A percentile compares a stretch with the other conserved stretches of the same genome.
Evolutionary conservation across 1,140 invertebrate species (phyloP).

Genomic region (Lasaia peninsularis): DNA sequence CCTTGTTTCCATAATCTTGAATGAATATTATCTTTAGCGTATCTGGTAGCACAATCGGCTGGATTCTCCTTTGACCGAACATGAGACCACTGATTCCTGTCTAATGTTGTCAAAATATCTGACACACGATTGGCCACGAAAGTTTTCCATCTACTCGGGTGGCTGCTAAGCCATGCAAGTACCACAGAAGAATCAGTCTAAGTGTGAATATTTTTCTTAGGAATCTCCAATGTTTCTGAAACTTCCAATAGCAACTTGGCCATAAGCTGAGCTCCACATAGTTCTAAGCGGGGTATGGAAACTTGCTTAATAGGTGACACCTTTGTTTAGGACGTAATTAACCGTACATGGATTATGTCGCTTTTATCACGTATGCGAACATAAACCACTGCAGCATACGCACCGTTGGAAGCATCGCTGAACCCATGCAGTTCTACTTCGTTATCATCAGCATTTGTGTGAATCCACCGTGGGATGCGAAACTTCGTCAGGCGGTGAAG

Average conservation of each 20-base stretch:
- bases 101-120: conserved; percentile 15
- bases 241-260: background rate
- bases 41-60: conserved; percentile 22
- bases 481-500: background rate
- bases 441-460: background rate
- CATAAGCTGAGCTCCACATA: conserved; percentile 1
- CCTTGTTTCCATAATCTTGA: background rate
- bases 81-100: conserved; percentile 20
- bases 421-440: background rate
- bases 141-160: conserved; percentile 19
- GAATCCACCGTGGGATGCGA: conserved; percentile 15
- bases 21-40: conserved; percentile 6
- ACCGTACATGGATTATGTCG: background rate
- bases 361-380: background rate
- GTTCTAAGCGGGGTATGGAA: conserved; percentile 16
- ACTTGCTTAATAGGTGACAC: conserved; percentile 8
- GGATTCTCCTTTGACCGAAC: conserved; percentile 22
- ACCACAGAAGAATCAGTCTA: conserved; percentile 20
- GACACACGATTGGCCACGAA: conserved; percentile 17
- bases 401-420: background rate
- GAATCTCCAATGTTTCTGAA: background rate
- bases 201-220: background rate
- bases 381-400: background rate
- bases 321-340: conserved; percentile 1
- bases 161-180: conserved; percentile 15